A percentile compares a stretch with the other conserved stretches of the same genome.
Conservation (phyloP, 2,113 vertebrate species). For the Colistium nudipinnis region DNA sequence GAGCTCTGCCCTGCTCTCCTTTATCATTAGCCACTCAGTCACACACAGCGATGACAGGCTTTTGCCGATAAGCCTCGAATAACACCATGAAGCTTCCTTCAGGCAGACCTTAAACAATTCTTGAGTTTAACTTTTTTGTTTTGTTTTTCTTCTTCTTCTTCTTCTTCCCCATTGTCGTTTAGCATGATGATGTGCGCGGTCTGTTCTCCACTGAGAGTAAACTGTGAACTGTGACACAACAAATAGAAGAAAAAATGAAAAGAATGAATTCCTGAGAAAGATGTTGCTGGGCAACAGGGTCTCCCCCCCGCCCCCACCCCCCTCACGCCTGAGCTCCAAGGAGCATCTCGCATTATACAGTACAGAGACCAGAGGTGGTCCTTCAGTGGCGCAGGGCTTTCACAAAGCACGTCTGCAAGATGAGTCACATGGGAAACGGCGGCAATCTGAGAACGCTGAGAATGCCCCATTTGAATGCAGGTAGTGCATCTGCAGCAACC, state of each 20-base stretch:
- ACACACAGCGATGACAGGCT: slow-evolving; percentile 4
- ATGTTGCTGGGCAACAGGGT: slow-evolving; percentile 70
- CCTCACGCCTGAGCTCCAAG: not conserved
- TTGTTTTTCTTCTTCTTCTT: no score
- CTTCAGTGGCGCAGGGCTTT: not conserved
- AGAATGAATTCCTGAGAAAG: slow-evolving; percentile 1
- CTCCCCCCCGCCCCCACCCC: slow-evolving; percentile 13
- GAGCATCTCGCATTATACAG: not conserved
- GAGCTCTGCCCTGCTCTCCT: slow-evolving; percentile 32
- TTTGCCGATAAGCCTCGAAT: slow-evolving; percentile 10
- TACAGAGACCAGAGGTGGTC: slow-evolving; percentile 6
- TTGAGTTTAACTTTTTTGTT: not conserved
- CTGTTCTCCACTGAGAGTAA: no score
- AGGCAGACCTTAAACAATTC: not conserved
- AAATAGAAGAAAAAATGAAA: not conserved
- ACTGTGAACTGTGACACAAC: no score
- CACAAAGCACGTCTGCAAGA: slow-evolving; percentile 22
- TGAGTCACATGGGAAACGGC: not conserved
- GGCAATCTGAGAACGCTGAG: not conserved
- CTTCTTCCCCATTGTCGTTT: no score
- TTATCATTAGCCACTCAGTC: not conserved
- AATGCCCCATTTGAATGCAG: slow-evolving; percentile 29
- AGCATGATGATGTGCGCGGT: not conserved
- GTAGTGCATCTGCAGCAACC: slow-evolving; percentile 6
- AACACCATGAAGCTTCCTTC: not conserved